phyloP scores from a whole-genome alignment of 1,140 invertebrate genomes.

The Drosophila serrata region DNA sequence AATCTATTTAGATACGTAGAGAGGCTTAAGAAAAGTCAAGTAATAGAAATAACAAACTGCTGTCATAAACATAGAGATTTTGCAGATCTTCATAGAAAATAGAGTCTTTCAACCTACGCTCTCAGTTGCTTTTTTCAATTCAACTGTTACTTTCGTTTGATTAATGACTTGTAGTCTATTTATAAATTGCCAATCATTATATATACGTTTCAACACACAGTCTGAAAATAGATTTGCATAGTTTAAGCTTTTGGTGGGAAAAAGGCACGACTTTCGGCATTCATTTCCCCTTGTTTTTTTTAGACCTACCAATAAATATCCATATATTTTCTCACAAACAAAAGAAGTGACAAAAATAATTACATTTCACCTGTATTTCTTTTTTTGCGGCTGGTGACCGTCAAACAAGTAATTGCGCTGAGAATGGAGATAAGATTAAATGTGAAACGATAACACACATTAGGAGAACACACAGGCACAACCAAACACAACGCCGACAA shows the following conservation, averaged over 20 bases:
- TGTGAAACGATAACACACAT: constrained; percentile 56
- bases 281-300: not conserved
- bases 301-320: constrained; percentile 17
- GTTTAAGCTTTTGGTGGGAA: constrained; percentile 17
- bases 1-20: not conserved
- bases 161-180: constrained; percentile 41
- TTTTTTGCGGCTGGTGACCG: constrained; percentile 7
- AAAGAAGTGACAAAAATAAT: constrained; percentile 26
- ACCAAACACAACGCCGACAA: constrained; percentile 6
- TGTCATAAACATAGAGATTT: not conserved
- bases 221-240: constrained; percentile 37
- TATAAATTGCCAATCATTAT: constrained; percentile 32
- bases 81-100: not conserved
- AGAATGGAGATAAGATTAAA: constrained; percentile 66
- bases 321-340: constrained; percentile 19
- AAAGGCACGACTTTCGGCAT: not conserved
- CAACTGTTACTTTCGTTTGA: constrained; percentile 34
- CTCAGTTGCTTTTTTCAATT: not conserved
- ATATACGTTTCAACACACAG: not conserved
- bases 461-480: constrained; percentile 7
- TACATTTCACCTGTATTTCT: constrained; percentile 17
- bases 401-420: constrained; percentile 55
- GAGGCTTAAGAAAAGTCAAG: too few species aligned
- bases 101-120: constrained; percentile 1
- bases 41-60: not conserved